These are phyloP conservation scores for Actenoides hombroni DNA, from an alignment of 2,113 vertebrate species.

Conservation along the genomic window DNA sequence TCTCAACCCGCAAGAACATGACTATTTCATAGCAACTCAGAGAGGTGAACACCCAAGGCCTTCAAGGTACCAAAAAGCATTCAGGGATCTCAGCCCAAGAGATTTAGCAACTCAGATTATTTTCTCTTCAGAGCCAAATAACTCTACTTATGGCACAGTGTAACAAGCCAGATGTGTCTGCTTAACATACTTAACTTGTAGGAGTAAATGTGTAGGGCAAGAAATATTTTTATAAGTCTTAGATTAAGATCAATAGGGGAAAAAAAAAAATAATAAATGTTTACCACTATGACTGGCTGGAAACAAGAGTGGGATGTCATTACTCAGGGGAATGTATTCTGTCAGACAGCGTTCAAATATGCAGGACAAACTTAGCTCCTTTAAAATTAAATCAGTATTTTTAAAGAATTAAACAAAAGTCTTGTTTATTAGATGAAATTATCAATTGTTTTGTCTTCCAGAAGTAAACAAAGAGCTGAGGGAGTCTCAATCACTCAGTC, in stretches of 20 bases:
- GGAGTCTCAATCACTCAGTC: neutral
- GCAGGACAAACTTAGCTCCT: neutral
- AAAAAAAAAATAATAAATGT: rapidly evolving
- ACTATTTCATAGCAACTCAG: neutral
- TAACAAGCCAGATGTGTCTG: neutral
- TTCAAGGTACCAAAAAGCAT: neutral
- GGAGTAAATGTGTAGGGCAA: neutral
- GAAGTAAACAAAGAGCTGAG: slow-evolving; percentile 46
- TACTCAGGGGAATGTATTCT: neutral
- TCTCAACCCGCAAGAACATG: neutral
- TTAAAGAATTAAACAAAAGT: neutral
- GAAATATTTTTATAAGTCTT: neutral
- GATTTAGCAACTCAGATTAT: neutral
- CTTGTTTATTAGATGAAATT: slow-evolving; percentile 1
- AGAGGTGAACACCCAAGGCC: neutral
- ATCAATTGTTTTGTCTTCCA: slow-evolving; percentile 36
- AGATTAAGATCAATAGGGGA: neutral
- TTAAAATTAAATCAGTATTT: neutral
- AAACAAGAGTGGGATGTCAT: neutral
- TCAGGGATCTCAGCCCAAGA: neutral
- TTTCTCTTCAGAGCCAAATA: neutral
- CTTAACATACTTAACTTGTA: neutral
- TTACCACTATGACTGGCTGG: neutral
- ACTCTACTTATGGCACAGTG: neutral
- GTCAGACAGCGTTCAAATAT: neutral